Evolutionary conservation across 1,140 invertebrate genomes (phyloP).

Genomic region (Drosophila setifemur): DNA sequence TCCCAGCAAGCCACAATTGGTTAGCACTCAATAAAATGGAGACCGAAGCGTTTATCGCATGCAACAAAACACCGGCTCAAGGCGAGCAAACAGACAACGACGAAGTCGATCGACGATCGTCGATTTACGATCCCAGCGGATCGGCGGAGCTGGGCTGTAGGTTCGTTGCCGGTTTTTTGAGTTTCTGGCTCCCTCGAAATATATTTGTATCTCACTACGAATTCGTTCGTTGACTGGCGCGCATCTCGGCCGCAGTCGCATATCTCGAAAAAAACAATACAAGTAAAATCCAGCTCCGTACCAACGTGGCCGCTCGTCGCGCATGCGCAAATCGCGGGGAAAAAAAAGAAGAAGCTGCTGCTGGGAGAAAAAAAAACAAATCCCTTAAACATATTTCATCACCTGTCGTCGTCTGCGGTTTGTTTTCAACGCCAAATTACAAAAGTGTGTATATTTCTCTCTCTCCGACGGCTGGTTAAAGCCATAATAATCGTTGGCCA

Average conservation of each 20-base stretch:
- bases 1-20: no score
- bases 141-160: background rate
- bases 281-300: background rate
- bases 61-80: constrained; percentile 27
- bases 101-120: constrained; percentile 12
- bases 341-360: constrained; percentile 20
- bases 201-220: constrained; percentile 65
- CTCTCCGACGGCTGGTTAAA: constrained; percentile 31
- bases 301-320: constrained; percentile 52
- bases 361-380: no score
- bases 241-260: constrained; percentile 35
- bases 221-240: constrained; percentile 78
- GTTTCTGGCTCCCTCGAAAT: constrained; percentile 3
- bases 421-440: constrained; percentile 28
- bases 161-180: constrained; percentile 19
- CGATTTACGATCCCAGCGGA: constrained; percentile 19
- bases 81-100: constrained; percentile 4
- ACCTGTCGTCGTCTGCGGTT: constrained; percentile 1
- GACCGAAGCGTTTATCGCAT: constrained; percentile 46
- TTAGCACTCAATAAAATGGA: background rate
- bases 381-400: constrained; percentile 16
- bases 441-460: constrained; percentile 35
- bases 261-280: background rate
- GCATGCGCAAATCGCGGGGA: constrained; percentile 59
- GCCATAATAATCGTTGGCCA: constrained; percentile 47